A percentile compares a stretch with the other conserved stretches of the same genome.
Evolutionary conservation across 2,888 invertebrate species (phyloP).

Genomic region (Amblyjoppa proteus): DNA sequence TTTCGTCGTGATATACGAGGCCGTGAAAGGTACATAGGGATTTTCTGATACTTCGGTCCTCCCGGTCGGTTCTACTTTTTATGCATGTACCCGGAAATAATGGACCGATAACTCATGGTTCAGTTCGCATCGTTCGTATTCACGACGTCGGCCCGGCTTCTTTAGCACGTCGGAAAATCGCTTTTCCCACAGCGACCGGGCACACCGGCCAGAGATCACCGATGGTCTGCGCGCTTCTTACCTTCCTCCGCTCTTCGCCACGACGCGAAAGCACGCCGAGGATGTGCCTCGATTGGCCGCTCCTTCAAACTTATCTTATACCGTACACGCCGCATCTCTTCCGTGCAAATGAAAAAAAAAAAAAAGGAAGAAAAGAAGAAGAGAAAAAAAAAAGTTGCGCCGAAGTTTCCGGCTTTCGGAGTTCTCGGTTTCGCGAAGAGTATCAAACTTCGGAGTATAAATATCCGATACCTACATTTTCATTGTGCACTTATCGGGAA

Average conservation of each 20-base stretch:
- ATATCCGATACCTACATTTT: neutral
- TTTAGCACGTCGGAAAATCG: conserved; percentile 67
- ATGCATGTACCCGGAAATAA: conserved; percentile 75
- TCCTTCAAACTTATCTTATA: conserved; percentile 33
- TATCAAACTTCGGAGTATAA: conserved; percentile 11
- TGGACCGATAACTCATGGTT: conserved; percentile 76
- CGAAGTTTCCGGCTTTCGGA: conserved; percentile 1
- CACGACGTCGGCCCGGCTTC: conserved; percentile 71
- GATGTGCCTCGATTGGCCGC: conserved; percentile 33
- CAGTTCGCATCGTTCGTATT: conserved; percentile 73
- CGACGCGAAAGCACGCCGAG: conserved; percentile 37
- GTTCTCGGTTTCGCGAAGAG: neutral
- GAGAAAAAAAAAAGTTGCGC: neutral
- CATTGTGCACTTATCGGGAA: neutral
- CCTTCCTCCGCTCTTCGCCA: conserved; percentile 34
- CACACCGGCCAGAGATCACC: neutral
- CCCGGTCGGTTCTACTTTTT: conserved; percentile 33
- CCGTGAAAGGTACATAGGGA: conserved; percentile 13
- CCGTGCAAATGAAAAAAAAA: neutral
- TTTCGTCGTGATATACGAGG: conserved; percentile 8
- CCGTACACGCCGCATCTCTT: conserved; percentile 14
- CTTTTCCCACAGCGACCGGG: conserved; percentile 51
- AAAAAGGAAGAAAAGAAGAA: neutral
- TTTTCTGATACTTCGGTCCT: conserved; percentile 22
- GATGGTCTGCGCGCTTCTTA: conserved; percentile 24